Evolutionary conservation across 2,888 invertebrate species (phyloP).

Genomic region (Pyrgus malvae): DNA sequence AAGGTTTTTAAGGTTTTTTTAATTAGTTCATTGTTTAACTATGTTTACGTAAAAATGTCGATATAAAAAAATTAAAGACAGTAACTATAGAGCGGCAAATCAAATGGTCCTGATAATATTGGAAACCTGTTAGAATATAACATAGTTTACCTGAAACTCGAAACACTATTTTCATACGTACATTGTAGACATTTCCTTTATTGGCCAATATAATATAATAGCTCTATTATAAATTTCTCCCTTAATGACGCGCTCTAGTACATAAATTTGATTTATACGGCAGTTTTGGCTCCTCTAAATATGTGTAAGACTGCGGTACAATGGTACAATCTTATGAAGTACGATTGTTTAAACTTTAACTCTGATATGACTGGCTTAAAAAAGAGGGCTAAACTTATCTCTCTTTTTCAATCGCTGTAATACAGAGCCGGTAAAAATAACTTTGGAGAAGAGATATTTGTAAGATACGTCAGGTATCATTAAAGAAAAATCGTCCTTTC

Average conservation of each 20-base stretch:
- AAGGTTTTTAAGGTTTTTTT: neutral
- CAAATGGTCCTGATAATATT: constrained; percentile 10
- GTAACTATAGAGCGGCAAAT: constrained; percentile 1
- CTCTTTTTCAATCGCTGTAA: too few species aligned
- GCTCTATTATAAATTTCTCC: constrained; percentile 6
- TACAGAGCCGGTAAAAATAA: too few species aligned
- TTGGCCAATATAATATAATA: constrained; percentile 2
- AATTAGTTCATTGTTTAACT: constrained; percentile 9
- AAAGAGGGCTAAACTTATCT: too few species aligned
- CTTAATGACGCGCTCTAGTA: constrained; percentile 2
- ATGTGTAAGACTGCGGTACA: neutral
- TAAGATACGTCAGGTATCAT: too few species aligned
- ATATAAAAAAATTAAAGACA: constrained; percentile 15
- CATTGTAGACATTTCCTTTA: neutral
- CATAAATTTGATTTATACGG: constrained; percentile 20
- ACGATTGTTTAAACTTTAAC: too few species aligned
- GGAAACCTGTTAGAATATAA: neutral
- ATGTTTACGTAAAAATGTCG: constrained; percentile 24
- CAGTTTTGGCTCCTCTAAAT: constrained; percentile 16
- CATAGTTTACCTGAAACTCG: neutral
- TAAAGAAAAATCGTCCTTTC: too few species aligned
- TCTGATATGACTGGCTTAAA: too few species aligned
- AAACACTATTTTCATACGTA: neutral
- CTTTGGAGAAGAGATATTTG: too few species aligned
- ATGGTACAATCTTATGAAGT: too few species aligned